Evolutionary conservation across 2,888 invertebrate species (phyloP).

Genomic region (Pandemis heparana): DNA sequence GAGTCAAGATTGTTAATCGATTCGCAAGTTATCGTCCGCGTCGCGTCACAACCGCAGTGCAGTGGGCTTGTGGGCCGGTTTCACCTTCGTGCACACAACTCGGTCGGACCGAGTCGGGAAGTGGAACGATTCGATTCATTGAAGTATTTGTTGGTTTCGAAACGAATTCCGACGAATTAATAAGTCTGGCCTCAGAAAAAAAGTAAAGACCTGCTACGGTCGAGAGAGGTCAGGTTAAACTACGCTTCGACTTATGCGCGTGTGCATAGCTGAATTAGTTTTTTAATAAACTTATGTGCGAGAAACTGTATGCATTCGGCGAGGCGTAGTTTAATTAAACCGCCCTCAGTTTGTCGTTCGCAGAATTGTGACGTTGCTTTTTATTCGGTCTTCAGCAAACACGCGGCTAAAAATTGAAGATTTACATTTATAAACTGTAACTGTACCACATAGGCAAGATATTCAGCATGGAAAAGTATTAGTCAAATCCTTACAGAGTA

Average conservation of each 20-base stretch:
- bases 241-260: too few relatives aligned
- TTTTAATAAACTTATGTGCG: too few relatives aligned
- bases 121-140: slow-evolving; percentile 32
- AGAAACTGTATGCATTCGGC: too few relatives aligned
- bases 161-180: neutral
- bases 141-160: slow-evolving; percentile 14
- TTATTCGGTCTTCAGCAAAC: too few relatives aligned
- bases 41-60: slow-evolving; percentile 37
- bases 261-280: too few relatives aligned
- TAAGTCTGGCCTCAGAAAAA: neutral
- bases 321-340: too few relatives aligned
- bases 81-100: slow-evolving; percentile 39
- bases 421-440: too few relatives aligned
- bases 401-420: too few relatives aligned
- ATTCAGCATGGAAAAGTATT: neutral
- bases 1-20: slow-evolving; percentile 27
- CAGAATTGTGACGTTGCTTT: too few relatives aligned
- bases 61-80: slow-evolving; percentile 39
- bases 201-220: too few relatives aligned
- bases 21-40: slow-evolving; percentile 28
- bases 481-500: neutral
- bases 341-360: too few relatives aligned
- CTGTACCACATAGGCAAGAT: neutral
- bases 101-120: slow-evolving; percentile 20
- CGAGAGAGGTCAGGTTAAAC: too few relatives aligned